A percentile compares a stretch with the other conserved stretches of the same genome.
Evolutionary conservation across 2,797 vertebrate genomes (phyloP).

Genomic region (Sebastes diploproa): DNA sequence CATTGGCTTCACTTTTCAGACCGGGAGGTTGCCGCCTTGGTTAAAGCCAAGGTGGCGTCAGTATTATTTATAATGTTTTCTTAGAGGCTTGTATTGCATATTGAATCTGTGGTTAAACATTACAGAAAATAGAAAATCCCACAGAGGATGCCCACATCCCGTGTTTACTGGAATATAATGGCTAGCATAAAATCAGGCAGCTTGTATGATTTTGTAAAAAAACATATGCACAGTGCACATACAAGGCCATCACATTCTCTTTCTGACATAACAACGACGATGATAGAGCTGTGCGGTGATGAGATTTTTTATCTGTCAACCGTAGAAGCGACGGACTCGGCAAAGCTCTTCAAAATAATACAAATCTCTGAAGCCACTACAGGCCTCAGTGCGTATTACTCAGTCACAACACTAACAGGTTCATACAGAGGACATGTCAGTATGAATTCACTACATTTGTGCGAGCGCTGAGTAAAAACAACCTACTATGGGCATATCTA

Average conservation of each 20-base stretch:
- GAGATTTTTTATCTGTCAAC: neutral
- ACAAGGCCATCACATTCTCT: neutral
- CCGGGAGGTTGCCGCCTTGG: neutral
- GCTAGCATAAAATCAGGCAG: neutral
- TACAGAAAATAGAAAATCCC: neutral
- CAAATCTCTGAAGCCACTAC: neutral
- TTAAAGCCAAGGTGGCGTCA: neutral
- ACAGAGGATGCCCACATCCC: neutral
- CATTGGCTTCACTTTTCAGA: neutral
- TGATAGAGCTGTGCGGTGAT: neutral
- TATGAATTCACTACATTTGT: neutral
- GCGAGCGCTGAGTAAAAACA: neutral
- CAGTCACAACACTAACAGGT: neutral
- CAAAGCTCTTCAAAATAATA: neutral
- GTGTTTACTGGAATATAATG: neutral
- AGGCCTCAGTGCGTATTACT: neutral
- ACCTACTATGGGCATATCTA: neutral
- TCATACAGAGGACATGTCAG: neutral
- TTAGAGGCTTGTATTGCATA: neutral
- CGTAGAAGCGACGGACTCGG: neutral
- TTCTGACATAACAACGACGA: neutral
- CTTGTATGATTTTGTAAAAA: neutral
- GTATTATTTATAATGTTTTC: neutral
- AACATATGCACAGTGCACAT: neutral
- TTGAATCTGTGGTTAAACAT: neutral